Evolutionary conservation across 2,113 vertebrate species (phyloP).

Genomic region (Eulemur macaco): DNA sequence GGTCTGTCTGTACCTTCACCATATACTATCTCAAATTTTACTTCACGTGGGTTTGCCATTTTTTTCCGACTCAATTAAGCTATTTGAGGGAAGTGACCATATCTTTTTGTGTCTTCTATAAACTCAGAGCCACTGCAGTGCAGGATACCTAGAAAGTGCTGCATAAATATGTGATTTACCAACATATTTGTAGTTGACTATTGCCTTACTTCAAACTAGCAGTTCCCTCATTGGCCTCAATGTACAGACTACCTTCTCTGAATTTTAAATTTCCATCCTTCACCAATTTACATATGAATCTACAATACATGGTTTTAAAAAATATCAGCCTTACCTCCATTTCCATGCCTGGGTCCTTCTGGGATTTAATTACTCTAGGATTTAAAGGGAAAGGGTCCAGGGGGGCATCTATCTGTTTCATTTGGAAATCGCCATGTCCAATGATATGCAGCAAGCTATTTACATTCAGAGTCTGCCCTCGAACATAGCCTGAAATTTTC

Average conservation of each 20-base stretch:
- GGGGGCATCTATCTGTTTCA: slow-evolving; percentile 93
- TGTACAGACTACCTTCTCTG: background rate
- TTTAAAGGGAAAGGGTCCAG: slow-evolving; percentile 91
- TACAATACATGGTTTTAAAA: background rate
- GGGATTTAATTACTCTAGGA: slow-evolving; percentile 77
- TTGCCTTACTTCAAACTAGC: background rate
- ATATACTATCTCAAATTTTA: background rate
- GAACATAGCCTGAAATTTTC: slow-evolving; percentile 93
- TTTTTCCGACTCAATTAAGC: background rate
- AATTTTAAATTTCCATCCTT: slow-evolving; percentile 13
- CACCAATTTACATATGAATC: background rate
- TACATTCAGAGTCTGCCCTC: slow-evolving; percentile 88
- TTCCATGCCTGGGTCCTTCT: slow-evolving; percentile 84
- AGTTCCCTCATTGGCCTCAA: background rate
- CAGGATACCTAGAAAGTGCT: background rate
- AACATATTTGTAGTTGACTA: background rate
- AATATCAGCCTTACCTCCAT: slow-evolving; percentile 84
- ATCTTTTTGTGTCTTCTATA: background rate
- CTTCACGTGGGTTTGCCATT: background rate
- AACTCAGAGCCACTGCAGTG: background rate
- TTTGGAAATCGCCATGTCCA: slow-evolving; percentile 96
- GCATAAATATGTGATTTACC: background rate
- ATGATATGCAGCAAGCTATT: slow-evolving; percentile 94
- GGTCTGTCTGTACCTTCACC: background rate
- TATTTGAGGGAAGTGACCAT: background rate